A percentile compares a stretch with the other conserved stretches of the same genome.
These are phyloP conservation scores for Hyalella azteca DNA, from an alignment of 2,888 invertebrate species.

Conservation along the genomic window DNA sequence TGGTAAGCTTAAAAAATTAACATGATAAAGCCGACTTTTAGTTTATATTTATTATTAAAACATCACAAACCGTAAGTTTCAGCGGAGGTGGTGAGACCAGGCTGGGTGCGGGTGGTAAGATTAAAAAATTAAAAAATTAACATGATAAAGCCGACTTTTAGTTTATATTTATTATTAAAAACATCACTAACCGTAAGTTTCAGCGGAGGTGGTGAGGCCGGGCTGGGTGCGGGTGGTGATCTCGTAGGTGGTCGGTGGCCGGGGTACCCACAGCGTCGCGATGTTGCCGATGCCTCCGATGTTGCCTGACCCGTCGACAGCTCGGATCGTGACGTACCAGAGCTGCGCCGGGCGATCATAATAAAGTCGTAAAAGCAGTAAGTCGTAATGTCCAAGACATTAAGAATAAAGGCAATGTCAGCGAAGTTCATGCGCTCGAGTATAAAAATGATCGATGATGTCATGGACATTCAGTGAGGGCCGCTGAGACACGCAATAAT, in stretches of 20 bases:
- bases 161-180: background rate
- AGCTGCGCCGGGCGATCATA: too few relatives aligned
- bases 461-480: too few relatives aligned
- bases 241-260: constrained; percentile 63
- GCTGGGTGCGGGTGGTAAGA: constrained; percentile 56
- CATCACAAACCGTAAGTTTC: constrained; percentile 31
- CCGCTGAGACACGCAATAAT: background rate
- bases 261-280: constrained; percentile 67
- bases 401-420: background rate
- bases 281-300: constrained; percentile 66
- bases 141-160: background rate
- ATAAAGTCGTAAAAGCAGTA: background rate
- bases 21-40: too few relatives aligned
- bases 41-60: too few relatives aligned
- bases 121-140: background rate
- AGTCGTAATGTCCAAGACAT: background rate
- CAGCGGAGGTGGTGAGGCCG: constrained; percentile 54
- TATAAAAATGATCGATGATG: background rate
- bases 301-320: constrained; percentile 65
- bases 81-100: constrained; percentile 55
- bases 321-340: constrained; percentile 68
- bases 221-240: constrained; percentile 56
- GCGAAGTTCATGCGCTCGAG: background rate
- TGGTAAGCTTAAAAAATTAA: too few relatives aligned
- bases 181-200: constrained; percentile 2